A percentile compares a stretch with the other conserved stretches of the same genome.
phyloP scores from a whole-genome alignment of 2,888 invertebrate species.

The Hermaeophaga mercurialis region DNA sequence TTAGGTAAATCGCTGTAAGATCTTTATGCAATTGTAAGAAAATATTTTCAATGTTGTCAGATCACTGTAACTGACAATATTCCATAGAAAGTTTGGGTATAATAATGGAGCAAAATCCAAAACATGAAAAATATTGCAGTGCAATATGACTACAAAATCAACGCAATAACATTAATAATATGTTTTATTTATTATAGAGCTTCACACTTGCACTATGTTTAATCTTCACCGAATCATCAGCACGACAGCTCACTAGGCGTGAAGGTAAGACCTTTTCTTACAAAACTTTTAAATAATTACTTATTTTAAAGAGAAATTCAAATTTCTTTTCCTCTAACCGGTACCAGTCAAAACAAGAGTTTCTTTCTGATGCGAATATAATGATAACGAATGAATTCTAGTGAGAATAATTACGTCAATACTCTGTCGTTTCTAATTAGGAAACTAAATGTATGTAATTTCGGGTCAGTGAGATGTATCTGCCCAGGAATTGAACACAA shows the following conservation, averaged over 20 bases:
- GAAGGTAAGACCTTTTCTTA: conserved; percentile 44
- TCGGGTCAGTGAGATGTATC: conserved; percentile 18
- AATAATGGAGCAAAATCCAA: neutral
- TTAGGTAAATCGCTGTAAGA: too few relatives aligned
- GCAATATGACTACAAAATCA: too few relatives aligned
- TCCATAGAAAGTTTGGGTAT: too few relatives aligned
- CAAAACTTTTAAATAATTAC: conserved; percentile 2
- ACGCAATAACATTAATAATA: too few relatives aligned
- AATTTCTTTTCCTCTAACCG: neutral
- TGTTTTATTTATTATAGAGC: conserved; percentile 43
- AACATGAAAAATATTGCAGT: too few relatives aligned
- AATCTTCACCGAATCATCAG: conserved; percentile 37
- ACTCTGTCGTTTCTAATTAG: conserved; percentile 8
- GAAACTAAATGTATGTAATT: conserved; percentile 20
- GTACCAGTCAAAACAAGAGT: neutral
- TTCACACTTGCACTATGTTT: conserved; percentile 46
- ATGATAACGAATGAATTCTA: neutral
- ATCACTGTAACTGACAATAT: too few relatives aligned
- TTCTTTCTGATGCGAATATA: conserved; percentile 5
- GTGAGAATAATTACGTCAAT: conserved; percentile 10
- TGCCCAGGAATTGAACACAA: conserved; percentile 3
- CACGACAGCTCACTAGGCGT: conserved; percentile 44
- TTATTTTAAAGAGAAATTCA: conserved; percentile 11
- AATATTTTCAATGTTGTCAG: too few relatives aligned
- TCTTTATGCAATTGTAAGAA: too few relatives aligned